These are phyloP conservation scores for Merodon equestris DNA, from an alignment of 2,888 invertebrate species.

Conservation along the genomic window DNA sequence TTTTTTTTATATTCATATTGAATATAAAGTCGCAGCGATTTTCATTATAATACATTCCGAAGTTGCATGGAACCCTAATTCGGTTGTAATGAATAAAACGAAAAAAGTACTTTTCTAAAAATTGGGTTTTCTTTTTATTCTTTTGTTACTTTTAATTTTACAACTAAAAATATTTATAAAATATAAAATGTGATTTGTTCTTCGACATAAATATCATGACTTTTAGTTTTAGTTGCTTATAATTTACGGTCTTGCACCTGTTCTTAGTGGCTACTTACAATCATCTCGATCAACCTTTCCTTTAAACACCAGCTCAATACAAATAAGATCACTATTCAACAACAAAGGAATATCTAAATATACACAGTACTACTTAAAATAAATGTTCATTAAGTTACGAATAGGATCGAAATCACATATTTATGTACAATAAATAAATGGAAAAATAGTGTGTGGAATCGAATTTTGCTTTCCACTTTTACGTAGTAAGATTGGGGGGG, in stretches of 20 bases:
- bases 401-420: conserved; percentile 49
- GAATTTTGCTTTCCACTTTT: conserved; percentile 39
- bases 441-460: conserved; percentile 42
- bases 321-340: conserved; percentile 65
- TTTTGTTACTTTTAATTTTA: conserved; percentile 56
- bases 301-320: conserved; percentile 59
- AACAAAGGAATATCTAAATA: conserved; percentile 56
- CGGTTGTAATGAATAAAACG: too few species aligned
- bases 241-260: conserved; percentile 61
- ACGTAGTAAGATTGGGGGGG: conserved; percentile 60
- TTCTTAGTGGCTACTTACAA: conserved; percentile 55
- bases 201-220: conserved; percentile 67
- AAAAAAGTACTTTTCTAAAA: conserved; percentile 55
- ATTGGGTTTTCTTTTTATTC: conserved; percentile 53
- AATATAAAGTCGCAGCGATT: too few species aligned
- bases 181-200: conserved; percentile 68
- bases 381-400: conserved; percentile 35
- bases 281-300: neutral
- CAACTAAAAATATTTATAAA: conserved; percentile 68
- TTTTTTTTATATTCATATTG: too few species aligned
- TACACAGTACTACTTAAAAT: conserved; percentile 60
- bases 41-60: too few species aligned
- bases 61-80: too few species aligned
- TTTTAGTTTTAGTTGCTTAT: conserved; percentile 59
- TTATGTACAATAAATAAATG: conserved; percentile 54